Conservation (phyloP, 2,888 invertebrate species). For the Drosophila putrida region DNA sequence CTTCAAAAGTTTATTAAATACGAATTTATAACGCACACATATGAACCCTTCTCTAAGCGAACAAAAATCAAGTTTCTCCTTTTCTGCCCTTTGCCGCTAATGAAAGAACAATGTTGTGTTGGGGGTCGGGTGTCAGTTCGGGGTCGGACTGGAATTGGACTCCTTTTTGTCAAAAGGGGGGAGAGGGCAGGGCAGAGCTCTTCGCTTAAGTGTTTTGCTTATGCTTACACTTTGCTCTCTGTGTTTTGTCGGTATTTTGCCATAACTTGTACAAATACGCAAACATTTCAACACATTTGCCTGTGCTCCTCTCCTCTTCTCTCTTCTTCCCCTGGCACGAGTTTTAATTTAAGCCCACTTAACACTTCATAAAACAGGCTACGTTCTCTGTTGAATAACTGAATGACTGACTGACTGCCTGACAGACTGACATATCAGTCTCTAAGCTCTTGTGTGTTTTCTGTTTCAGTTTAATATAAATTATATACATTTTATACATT, state of each 20-base stretch:
- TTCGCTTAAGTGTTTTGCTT: slow-evolving; percentile 49
- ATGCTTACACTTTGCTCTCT: slow-evolving; percentile 48
- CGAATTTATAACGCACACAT: slow-evolving; percentile 75
- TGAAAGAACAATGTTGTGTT: slow-evolving; percentile 46
- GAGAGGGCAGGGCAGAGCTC: slow-evolving; percentile 3
- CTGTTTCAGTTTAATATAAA: slow-evolving; percentile 68
- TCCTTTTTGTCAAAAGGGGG: not conserved
- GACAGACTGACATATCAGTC: slow-evolving; percentile 52
- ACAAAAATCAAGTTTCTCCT: slow-evolving; percentile 71
- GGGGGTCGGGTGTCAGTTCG: slow-evolving; percentile 36
- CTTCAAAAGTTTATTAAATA: slow-evolving; percentile 72
- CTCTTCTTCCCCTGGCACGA: slow-evolving; percentile 23
- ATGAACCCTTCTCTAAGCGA: slow-evolving; percentile 51
- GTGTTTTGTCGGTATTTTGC: slow-evolving; percentile 58
- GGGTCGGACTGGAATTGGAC: slow-evolving; percentile 31
- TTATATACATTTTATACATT: slow-evolving; percentile 78
- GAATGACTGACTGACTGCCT: slow-evolving; percentile 6
- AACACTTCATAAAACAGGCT: slow-evolving; percentile 80
- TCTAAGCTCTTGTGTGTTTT: not conserved
- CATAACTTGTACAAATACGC: slow-evolving; percentile 78
- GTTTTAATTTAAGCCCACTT: slow-evolving; percentile 83
- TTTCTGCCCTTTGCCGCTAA: slow-evolving; percentile 42
- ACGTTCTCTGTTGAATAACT: slow-evolving; percentile 62
- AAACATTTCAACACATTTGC: slow-evolving; percentile 78
- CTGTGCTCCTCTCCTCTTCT: not conserved